Evolutionary conservation across 2,797 vertebrate species (phyloP).

Genomic region (Corythornis leucogaster): DNA sequence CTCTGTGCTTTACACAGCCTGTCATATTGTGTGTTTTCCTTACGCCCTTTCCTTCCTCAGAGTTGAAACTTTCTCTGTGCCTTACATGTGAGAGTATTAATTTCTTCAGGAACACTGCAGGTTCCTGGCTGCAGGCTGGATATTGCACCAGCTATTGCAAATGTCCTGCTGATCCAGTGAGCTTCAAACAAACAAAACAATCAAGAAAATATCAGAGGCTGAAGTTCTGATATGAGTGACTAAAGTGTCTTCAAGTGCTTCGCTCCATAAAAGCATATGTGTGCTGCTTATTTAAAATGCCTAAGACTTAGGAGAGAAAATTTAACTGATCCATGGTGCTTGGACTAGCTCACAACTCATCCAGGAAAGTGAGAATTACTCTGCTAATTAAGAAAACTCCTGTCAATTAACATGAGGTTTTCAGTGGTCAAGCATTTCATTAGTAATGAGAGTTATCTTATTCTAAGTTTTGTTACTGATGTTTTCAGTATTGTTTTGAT

Average conservation of each 20-base stretch:
- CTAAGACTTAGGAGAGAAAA: neutral
- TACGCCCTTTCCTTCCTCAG: neutral
- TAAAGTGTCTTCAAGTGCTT: neutral
- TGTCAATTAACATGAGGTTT: neutral
- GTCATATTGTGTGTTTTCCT: neutral
- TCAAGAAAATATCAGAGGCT: neutral
- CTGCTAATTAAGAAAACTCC: neutral
- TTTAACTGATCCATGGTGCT: neutral
- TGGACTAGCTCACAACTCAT: neutral
- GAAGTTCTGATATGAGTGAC: neutral
- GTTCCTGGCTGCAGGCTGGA: neutral
- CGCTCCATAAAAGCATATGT: neutral
- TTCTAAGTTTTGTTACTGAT: neutral
- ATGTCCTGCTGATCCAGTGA: neutral
- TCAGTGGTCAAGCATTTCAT: neutral
- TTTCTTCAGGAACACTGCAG: neutral
- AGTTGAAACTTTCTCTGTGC: neutral
- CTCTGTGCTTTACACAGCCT: neutral
- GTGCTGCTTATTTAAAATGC: neutral
- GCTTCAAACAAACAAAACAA: neutral
- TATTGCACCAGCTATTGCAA: neutral
- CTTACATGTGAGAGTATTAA: neutral
- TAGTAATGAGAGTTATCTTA: neutral
- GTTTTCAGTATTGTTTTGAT: neutral
- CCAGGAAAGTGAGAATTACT: neutral